phyloP scores from a whole-genome alignment of 2,888 invertebrate species.

The Acronicta leporina region DNA sequence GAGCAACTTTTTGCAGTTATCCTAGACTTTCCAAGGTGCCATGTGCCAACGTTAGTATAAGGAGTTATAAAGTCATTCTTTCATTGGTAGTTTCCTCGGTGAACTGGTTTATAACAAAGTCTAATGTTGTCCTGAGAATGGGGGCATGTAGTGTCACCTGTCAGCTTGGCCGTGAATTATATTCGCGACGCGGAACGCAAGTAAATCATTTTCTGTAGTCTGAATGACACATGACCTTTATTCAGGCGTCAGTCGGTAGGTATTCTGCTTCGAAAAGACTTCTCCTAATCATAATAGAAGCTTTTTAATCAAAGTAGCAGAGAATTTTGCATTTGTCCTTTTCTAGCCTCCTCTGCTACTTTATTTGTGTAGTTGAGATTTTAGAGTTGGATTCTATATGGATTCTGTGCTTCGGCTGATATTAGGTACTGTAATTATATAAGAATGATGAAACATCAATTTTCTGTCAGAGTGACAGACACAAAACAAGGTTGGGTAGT shows the following conservation, averaged over 20 bases:
- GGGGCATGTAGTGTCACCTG: constrained; percentile 45
- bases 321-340: too few species aligned
- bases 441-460: too few species aligned
- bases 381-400: too few species aligned
- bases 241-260: not conserved
- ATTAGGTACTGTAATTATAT: too few species aligned
- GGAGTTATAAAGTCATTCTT: constrained; percentile 16
- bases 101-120: constrained; percentile 30
- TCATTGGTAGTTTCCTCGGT: constrained; percentile 18
- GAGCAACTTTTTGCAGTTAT: constrained; percentile 1
- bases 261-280: not conserved
- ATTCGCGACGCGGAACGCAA: constrained; percentile 40
- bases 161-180: constrained; percentile 44
- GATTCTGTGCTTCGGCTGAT: too few species aligned
- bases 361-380: too few species aligned
- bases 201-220: constrained; percentile 18
- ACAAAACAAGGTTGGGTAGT: too few species aligned
- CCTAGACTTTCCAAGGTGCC: constrained; percentile 11
- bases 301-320: too few species aligned
- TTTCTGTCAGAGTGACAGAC: too few species aligned
- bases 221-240: constrained; percentile 12
- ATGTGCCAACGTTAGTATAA: constrained; percentile 7
- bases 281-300: not conserved
- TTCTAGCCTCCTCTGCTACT: too few species aligned
- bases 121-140: constrained; percentile 39